phyloP scores from a whole-genome alignment of 2,113 vertebrate genomes.

The Mesitornis unicolor region DNA sequence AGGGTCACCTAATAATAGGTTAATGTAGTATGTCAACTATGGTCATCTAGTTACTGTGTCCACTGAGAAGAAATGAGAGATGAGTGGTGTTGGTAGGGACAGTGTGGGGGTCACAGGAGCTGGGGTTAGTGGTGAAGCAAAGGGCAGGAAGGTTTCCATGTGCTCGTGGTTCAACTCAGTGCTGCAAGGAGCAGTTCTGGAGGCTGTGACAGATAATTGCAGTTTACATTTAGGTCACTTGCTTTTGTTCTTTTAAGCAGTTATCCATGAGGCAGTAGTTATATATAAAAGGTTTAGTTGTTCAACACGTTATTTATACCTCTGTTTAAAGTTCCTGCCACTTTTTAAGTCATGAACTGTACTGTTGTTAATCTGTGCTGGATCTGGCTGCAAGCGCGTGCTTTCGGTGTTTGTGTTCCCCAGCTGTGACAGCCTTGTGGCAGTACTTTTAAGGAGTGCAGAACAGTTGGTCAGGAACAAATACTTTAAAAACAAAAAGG shows the following conservation, averaged over 20 bases:
- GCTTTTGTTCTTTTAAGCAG: background rate
- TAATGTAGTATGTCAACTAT: background rate
- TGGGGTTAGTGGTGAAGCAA: background rate
- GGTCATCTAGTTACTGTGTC: background rate
- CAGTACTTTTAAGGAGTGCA: background rate
- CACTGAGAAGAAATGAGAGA: background rate
- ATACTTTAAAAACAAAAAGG: background rate
- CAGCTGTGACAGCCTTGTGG: background rate
- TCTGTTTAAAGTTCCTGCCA: background rate
- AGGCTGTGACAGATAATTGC: background rate
- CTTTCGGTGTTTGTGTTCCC: background rate
- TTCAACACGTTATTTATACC: background rate
- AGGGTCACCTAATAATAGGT: slow-evolving; percentile 1
- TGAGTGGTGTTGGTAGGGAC: background rate
- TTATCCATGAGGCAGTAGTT: background rate
- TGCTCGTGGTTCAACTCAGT: background rate
- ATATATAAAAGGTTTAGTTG: background rate
- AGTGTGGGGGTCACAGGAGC: background rate
- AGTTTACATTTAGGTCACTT: background rate
- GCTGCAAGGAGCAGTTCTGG: background rate
- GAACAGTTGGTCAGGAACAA: background rate
- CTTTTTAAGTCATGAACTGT: background rate
- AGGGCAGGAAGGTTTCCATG: background rate
- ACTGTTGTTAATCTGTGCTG: background rate
- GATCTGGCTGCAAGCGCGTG: background rate